Evolutionary conservation across 2,797 vertebrate genomes (phyloP).

Genomic region (Spea hammondii): DNA sequence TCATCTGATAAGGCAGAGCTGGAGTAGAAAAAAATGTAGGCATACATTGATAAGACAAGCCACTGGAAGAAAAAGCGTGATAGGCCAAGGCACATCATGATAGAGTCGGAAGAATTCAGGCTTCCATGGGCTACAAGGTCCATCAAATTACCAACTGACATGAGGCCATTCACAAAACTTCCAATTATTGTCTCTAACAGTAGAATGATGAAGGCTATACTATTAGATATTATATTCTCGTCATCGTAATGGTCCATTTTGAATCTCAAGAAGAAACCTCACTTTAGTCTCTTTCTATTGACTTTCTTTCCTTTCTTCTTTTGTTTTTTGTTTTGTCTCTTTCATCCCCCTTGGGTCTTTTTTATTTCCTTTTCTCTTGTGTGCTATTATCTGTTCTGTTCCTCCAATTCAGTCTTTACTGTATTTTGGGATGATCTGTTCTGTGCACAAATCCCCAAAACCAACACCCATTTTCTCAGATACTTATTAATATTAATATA

Average conservation of each 20-base stretch:
- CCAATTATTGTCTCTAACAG: slow-evolving; percentile 23
- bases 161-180: slow-evolving; percentile 31
- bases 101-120: slow-evolving; percentile 18
- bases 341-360: not conserved
- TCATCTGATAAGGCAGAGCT: not conserved
- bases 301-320: not conserved
- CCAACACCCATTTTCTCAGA: not conserved
- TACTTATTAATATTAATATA: not conserved
- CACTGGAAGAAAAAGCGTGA: slow-evolving; percentile 30
- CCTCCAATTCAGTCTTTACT: not conserved
- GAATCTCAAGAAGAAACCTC: not conserved
- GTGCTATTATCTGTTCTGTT: not conserved
- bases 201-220: not conserved
- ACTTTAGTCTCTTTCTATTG: not conserved
- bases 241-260: not conserved
- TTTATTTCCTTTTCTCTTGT: not conserved
- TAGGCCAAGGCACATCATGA: slow-evolving; percentile 30
- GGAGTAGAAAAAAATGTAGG: not conserved
- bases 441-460: not conserved
- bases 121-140: not conserved
- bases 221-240: not conserved
- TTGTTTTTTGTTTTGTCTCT: not conserved
- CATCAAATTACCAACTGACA: slow-evolving; percentile 14
- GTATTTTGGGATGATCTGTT: not conserved
- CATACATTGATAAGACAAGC: not conserved